These are phyloP conservation scores for Mormyrops attenuatus DNA, from an alignment of 2,797 vertebrate genomes.

Conservation along the genomic window DNA sequence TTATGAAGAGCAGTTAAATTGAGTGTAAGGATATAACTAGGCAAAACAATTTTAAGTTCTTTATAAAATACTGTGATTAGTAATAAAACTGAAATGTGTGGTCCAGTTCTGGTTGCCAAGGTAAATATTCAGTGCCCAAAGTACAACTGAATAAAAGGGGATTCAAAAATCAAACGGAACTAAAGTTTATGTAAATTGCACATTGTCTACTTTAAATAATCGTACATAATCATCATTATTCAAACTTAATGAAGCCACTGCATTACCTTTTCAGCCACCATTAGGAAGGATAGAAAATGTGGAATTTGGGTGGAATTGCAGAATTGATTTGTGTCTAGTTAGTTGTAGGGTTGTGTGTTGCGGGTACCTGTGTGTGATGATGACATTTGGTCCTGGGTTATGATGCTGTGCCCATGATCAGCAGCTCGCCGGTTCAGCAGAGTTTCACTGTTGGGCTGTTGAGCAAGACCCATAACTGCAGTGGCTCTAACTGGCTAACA, in stretches of 20 bases:
- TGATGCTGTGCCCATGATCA: background rate
- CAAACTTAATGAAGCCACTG: background rate
- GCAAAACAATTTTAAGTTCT: background rate
- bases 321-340: background rate
- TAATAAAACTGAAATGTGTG: background rate
- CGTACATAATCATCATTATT: background rate
- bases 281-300: background rate
- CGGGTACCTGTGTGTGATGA: background rate
- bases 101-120: background rate
- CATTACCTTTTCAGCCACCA: background rate
- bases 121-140: background rate
- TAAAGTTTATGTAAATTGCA: background rate
- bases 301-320: background rate
- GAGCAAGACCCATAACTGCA: background rate
- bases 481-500: background rate
- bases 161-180: background rate
- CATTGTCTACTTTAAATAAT: background rate
- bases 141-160: background rate
- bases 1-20: background rate
- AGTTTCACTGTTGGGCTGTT: background rate
- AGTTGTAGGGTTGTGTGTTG: background rate
- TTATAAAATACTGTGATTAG: background rate
- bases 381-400: background rate
- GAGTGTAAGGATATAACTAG: background rate
- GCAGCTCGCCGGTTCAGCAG: background rate